A percentile compares a stretch with the other conserved stretches of the same genome.
Conservation (phyloP, 2,113 vertebrate genomes). For the Esox niger region DNA sequence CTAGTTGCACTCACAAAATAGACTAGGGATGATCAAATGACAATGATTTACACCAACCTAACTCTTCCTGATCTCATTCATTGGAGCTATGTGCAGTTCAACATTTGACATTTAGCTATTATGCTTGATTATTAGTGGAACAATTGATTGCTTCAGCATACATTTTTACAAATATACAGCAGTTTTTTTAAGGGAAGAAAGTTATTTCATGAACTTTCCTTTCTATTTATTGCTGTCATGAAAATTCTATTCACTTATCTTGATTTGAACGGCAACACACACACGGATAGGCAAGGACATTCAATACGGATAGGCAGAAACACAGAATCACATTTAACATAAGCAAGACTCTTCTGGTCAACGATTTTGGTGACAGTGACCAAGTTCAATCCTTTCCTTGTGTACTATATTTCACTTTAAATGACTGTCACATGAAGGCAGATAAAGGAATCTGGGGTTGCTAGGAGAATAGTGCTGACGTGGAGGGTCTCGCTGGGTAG, state of each 20-base stretch:
- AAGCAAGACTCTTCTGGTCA: not conserved
- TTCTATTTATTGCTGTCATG: too few relatives aligned
- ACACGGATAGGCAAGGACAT: not conserved
- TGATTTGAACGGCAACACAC: not conserved
- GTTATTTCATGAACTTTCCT: too few relatives aligned
- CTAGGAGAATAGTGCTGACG: constrained; percentile 50
- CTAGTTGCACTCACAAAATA: constrained; percentile 3
- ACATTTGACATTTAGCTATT: too few relatives aligned
- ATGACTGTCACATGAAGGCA: not conserved
- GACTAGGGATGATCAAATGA: too few relatives aligned
- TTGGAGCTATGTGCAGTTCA: too few relatives aligned
- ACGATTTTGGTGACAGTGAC: not conserved
- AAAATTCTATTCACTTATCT: too few relatives aligned
- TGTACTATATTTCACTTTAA: not conserved
- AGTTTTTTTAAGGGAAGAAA: too few relatives aligned
- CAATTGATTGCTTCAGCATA: too few relatives aligned
- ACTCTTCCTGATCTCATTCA: too few relatives aligned
- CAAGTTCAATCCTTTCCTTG: not conserved
- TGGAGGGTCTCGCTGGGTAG: constrained; percentile 48
- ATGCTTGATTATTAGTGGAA: too few relatives aligned
- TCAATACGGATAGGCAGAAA: constrained; percentile 11
- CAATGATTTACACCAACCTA: too few relatives aligned
- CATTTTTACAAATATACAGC: too few relatives aligned
- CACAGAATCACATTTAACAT: not conserved
- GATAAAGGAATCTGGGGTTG: not conserved